Base-by-base conservation (phyloP, 2,797 vertebrate species). In the Cyprinella venusta region DNA sequence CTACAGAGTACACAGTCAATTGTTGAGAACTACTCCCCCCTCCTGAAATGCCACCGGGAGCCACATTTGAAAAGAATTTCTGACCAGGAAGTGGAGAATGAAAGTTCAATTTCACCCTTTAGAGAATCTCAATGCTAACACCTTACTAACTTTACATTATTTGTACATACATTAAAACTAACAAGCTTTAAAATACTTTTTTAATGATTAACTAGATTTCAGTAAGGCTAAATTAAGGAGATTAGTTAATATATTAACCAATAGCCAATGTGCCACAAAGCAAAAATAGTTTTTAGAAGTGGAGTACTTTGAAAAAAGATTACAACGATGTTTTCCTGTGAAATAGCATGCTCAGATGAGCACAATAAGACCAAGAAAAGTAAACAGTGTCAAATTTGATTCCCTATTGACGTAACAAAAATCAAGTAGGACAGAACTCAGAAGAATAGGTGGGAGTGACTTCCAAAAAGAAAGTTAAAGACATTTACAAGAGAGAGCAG, bases 391-490 rank as follows among this genome's bases (percentile, higher is more conserved):
- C 50, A 59, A 38, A 40, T 59, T 36, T 24, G 52, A 76, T 59
- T 59, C 56, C 4, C 24, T 59, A 59, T 26, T 59, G 54, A 59
- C 15, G 59, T 76, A 18, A 76, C 18, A 61, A 1, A 71, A 42
- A 30, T 71, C 40, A 42, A 33, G 52, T 61, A 69, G 52, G 52
- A 45, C 50, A 70, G 36, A 68, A 80, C 45, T 70, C 48, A 59
- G 33, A 56, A 40, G 50, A 59, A 59, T 59, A 80, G 36, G 54
- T 36, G 33, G 30, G 30, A 81, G 67, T 24, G 26, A 70, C 24
- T 70, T n/a, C 16, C 2, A 21, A 38, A 65, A 67, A 42, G 26
- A 54, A 83, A 54, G 76, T 70, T 68, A 83, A 75, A 85, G 42
- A 80, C 7, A 67, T 12, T 42, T 48, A 67, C 5, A 75, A 30